These are phyloP conservation scores for Noturus placidus DNA, from an alignment of 2,113 vertebrate species.

Conservation along the genomic window DNA sequence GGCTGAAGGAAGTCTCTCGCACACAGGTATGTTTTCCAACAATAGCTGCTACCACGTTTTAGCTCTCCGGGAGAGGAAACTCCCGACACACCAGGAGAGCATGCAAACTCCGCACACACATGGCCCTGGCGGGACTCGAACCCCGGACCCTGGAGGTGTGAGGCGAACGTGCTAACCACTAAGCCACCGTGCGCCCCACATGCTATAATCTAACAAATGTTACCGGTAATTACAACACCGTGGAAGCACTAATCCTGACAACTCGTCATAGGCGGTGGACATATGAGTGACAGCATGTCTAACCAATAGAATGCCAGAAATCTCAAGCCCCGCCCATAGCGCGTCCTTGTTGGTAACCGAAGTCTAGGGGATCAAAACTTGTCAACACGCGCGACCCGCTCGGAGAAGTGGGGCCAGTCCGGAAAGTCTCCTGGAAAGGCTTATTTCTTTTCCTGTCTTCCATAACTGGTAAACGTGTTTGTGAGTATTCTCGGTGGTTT, in stretches of 20 bases:
- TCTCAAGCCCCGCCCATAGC: constrained; percentile 42
- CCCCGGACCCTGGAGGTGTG: no score
- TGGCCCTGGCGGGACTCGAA: no score
- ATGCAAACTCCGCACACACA: no score
- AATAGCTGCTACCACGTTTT: constrained; percentile 57
- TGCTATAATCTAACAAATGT: no score
- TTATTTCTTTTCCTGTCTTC: constrained; percentile 10
- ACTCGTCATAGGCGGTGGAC: constrained; percentile 26
- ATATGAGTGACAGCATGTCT: constrained; percentile 29
- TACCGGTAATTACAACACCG: background rate
- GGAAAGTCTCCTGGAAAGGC: constrained; percentile 35
- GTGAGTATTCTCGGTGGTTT: background rate
- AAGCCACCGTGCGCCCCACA: no score
- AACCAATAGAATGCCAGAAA: constrained; percentile 47
- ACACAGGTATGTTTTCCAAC: constrained; percentile 23
- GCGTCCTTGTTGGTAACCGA: constrained; percentile 65
- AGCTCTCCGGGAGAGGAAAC: no score
- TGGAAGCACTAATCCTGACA: background rate
- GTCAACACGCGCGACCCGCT: constrained; percentile 64
- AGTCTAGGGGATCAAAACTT: constrained; percentile 72
- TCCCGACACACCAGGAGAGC: no score
- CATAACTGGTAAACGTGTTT: constrained; percentile 49
- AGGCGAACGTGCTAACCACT: no score
- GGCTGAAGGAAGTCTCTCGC: background rate
- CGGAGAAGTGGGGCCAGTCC: constrained; percentile 52